Base-by-base conservation (phyloP, 2,797 vertebrate species). In the Falco columbarius region DNA sequence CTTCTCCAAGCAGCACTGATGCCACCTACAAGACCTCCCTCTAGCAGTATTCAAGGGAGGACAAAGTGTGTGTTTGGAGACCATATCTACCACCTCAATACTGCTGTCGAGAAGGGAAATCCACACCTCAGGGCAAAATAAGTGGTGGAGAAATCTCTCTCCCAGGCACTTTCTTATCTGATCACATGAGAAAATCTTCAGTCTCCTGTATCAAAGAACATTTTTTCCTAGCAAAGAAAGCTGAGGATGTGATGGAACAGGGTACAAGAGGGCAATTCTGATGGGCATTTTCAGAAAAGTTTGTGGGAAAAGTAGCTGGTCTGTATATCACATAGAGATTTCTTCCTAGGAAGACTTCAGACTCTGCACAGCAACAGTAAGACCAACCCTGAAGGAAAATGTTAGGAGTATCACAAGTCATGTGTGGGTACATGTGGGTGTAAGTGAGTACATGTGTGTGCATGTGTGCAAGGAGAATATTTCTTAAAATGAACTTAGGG, bases 401-500 rank as follows among this genome's bases (percentile, higher is more conserved):
- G 30, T 52, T 89, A 51, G 90, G 90, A 84, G 73, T 17, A 80
- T 17, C 14, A 4, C 61, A 55, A 79, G 24, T 38, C 36, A 44
- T 86, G 61, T 54, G 49, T 55, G 38, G 9, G 27, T 59, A 66
- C 18, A 32, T 32, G 52, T 17, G 52, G 36, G 19, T 56, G 34
- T 67, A 24, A 82, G 24, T 47, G 22, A 34, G 14, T 61, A 74
- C 1, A 0, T 54, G 32, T 40, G 19, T 49, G 20, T 90, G 70
- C 24, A 44, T 32, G 4, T 22, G 38, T 55, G 52, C 68, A 51
- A 59, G 46, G 47, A 75, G 61, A 79, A 96, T 86, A 92, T 88
- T 95, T 92, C 83, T 96, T 97, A 72, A 96, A 97, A 96, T 97
- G 68, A 94, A 89, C n/a, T 58, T 83, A 46, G 7, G 30, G 44